phyloP scores from a whole-genome alignment of 2,113 vertebrate genomes.

The Podarcis cretensis region DNA sequence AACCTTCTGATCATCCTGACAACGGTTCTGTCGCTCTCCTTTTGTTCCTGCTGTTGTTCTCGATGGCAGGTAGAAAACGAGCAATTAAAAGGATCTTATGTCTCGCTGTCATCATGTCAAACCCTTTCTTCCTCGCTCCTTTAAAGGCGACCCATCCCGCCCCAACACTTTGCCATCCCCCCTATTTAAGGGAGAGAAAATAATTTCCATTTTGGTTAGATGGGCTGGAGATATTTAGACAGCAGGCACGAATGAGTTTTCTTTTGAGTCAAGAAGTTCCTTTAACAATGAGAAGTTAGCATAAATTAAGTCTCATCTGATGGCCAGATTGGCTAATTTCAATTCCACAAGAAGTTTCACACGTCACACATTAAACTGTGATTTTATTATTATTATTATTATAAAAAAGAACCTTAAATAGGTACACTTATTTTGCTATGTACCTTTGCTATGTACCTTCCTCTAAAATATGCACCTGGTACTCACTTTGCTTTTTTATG shows the following conservation, averaged over 20 bases:
- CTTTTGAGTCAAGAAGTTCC: constrained; percentile 20
- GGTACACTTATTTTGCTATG: not conserved
- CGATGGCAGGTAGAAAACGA: constrained; percentile 68
- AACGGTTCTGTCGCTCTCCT: constrained; percentile 53
- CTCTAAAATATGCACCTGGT: not conserved
- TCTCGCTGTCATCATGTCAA: constrained; percentile 69
- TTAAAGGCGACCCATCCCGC: constrained; percentile 38
- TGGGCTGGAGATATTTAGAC: constrained; percentile 18
- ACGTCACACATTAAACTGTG: no score
- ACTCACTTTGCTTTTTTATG: not conserved
- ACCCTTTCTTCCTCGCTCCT: constrained; percentile 62
- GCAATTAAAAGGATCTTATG: constrained; percentile 73
- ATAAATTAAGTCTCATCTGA: not conserved
- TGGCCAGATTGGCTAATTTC: not conserved
- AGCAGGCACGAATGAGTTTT: not conserved
- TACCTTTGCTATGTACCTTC: not conserved
- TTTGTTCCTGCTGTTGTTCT: constrained; percentile 68
- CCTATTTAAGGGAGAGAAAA: constrained; percentile 44
- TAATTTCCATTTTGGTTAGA: constrained; percentile 39
- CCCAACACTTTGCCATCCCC: not conserved
- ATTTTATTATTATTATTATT: no score
- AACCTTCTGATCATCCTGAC: constrained; percentile 62
- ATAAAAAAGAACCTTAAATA: not conserved
- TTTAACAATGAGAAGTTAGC: not conserved
- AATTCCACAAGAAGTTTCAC: no score